Evolutionary conservation across 2,888 invertebrate genomes (phyloP), one percentile per base, ranked within the genome.

Genomic region (Lochmaea capreae): DNA sequence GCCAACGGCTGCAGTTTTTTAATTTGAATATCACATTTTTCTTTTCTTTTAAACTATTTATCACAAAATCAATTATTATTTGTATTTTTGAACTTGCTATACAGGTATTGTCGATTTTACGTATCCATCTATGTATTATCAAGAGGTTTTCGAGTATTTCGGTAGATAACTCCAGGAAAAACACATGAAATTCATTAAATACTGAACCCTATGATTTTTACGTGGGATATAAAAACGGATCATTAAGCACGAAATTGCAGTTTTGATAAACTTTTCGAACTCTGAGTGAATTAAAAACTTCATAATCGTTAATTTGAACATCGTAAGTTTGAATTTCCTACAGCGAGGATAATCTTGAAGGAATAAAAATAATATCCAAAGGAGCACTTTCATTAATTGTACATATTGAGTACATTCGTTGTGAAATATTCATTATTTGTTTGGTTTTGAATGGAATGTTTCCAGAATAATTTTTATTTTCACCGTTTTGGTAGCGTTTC

Each of bases 111-210:
- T n/a, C n/a, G n/a, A n/a, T n/a, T n/a, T n/a, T n/a, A n/a, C n/a
- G n/a, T 26, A 26, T 26, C 26, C 26, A 26, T 3, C 26, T 3
- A 33, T 33, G 0, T 33, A 33, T 33, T 33, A 33, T 52, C 52
- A 54, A 16, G 54, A 18, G 10, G 3, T 54, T 6, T 54, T 54
- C 54, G 6, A 54, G 16, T 16, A 18, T 18, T 16, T 16, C 18
- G 6, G 9, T 54, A 18, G 16, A 10, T 46, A 46, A 12, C 12
- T 46, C 12, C 12, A 18, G 54, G 39, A 61, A 61, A 61, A 52
- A 49, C 49, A 68, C 68, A 61, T 68, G 61, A 68, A 68, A 61
- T 68, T 68, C 68, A 68, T 68, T 68, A 68, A 68, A 68, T 61
- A 43, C 49, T 43, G 43, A 9, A 42, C 67, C 58, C 58, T n/a